Percentiles rank a stretch among this genome's conserved stretches.
These are phyloP conservation scores for Schizaphis graminum DNA, from an alignment of 2,888 invertebrate species.

Conservation along the genomic window DNA sequence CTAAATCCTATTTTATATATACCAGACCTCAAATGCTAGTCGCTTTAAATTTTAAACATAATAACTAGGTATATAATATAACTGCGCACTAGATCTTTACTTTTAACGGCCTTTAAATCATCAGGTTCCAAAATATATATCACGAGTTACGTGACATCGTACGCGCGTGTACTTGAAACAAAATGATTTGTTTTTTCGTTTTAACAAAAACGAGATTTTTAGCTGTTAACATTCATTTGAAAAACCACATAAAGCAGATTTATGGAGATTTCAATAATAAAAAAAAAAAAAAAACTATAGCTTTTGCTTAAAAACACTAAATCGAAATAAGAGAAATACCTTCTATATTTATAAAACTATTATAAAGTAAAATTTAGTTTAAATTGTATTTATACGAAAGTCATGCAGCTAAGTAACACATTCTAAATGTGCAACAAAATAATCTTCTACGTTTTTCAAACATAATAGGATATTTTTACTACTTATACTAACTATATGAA, in stretches of 20 bases:
- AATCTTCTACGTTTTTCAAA: neutral
- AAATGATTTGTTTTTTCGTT: slow-evolving; percentile 8
- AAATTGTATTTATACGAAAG: neutral
- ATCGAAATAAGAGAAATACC: neutral
- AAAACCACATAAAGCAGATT: neutral
- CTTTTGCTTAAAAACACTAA: neutral
- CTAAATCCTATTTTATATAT: neutral
- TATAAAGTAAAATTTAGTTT: neutral
- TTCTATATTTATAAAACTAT: neutral
- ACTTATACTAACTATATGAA: neutral
- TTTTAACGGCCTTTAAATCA: slow-evolving; percentile 31
- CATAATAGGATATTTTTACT: neutral
- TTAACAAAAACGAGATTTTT: neutral
- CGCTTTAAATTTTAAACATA: neutral
- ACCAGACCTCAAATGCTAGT: neutral
- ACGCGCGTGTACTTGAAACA: neutral
- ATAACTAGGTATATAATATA: neutral
- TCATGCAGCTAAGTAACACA: neutral
- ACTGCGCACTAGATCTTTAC: neutral
- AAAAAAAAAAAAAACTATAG: neutral
- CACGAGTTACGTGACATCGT: neutral
- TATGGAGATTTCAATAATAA: neutral
- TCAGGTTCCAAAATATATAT: neutral
- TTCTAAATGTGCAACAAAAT: neutral
- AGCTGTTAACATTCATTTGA: neutral